Conservation (phyloP, 2,113 vertebrate genomes). For the Natator depressus region DNA sequence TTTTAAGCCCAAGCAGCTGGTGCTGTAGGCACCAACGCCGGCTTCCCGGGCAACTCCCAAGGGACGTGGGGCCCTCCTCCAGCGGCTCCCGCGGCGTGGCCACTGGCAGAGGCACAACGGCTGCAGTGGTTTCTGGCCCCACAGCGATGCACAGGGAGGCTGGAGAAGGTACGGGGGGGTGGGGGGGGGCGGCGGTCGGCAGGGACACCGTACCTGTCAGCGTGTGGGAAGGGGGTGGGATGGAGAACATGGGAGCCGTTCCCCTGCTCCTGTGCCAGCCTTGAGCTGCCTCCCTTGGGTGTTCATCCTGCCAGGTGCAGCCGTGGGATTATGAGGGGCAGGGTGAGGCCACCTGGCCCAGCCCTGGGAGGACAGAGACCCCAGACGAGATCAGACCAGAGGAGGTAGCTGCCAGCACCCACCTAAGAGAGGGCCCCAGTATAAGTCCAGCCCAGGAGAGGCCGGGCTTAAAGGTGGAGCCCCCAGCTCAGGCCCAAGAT, state of each 20-base stretch:
- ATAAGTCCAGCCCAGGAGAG: not conserved
- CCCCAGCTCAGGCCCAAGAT: not conserved
- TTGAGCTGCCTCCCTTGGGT: not conserved
- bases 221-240: not conserved
- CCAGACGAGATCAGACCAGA: not conserved
- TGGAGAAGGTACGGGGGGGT: conserved; percentile 77
- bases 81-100: not conserved
- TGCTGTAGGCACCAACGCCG: conserved; percentile 37
- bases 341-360: not conserved
- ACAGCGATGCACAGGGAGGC: conserved; percentile 75
- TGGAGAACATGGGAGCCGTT: not conserved
- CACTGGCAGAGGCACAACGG: not conserved
- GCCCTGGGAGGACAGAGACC: not conserved
- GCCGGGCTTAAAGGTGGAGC: not conserved
- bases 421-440: not conserved
- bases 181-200: not conserved
- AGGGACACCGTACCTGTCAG: not conserved
- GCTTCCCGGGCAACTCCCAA: not conserved
- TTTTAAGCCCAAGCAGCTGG: conserved; percentile 75
- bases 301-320: not conserved
- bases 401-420: not conserved
- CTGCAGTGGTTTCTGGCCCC: not conserved
- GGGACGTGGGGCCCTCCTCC: conserved; percentile 32
- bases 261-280: not conserved
- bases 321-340: too few relatives aligned